Conservation (phyloP, 2,113 vertebrate species). For the Pelobates fuscus region DNA sequence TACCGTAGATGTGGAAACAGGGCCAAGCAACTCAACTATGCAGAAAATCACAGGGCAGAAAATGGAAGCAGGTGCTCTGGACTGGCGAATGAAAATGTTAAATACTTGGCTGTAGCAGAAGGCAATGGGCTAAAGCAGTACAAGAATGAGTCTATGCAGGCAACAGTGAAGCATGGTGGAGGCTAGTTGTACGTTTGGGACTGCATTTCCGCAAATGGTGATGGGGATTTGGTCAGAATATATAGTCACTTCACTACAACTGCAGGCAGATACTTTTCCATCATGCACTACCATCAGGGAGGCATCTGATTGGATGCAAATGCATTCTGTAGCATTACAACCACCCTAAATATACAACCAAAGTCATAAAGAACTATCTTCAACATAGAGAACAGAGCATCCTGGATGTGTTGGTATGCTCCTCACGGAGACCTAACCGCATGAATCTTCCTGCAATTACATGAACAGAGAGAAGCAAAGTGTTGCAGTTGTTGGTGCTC, state of each 20-base stretch:
- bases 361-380: neutral
- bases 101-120: neutral
- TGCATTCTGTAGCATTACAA: neutral
- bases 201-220: no score
- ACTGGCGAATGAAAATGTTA: neutral
- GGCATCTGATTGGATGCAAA: neutral
- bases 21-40: neutral
- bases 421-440: conserved; percentile 17
- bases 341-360: neutral
- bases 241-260: neutral
- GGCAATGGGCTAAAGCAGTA: no score
- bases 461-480: neutral
- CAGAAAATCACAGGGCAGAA: neutral
- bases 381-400: neutral
- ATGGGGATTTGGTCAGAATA: neutral
- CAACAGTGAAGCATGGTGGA: conserved; percentile 6
- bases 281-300: neutral
- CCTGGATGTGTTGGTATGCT: neutral
- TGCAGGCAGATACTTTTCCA: neutral
- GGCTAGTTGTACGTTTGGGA: neutral
- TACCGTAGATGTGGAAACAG: conserved; percentile 23
- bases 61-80: neutral
- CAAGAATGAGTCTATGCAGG: neutral
- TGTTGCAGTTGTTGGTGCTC: no score
- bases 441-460: neutral